Evolutionary conservation across 1,140 invertebrate genomes (phyloP).

Genomic region (Saccostrea echinata): DNA sequence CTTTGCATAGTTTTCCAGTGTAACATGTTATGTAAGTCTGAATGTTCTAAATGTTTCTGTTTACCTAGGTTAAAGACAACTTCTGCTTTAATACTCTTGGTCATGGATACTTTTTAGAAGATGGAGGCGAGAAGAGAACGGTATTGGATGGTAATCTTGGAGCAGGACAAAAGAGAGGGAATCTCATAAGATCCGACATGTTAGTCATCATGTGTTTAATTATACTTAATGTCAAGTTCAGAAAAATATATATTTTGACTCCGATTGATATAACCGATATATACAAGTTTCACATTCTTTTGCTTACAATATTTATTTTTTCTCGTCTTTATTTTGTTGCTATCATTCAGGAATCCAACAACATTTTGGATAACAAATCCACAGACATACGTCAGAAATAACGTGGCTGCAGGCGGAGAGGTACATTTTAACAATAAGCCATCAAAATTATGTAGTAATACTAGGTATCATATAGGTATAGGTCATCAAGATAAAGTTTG

Average conservation of each 20-base stretch:
- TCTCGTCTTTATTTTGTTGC: neutral
- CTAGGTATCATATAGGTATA: too few relatives aligned
- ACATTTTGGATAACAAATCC: slow-evolving; percentile 62
- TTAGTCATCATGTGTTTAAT: slow-evolving; percentile 1
- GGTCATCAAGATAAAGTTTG: too few relatives aligned
- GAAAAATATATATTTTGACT: too few relatives aligned
- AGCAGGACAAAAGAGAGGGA: slow-evolving; percentile 41
- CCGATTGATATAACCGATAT: too few relatives aligned
- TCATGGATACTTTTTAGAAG: slow-evolving; percentile 72
- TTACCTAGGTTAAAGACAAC: slow-evolving; percentile 62
- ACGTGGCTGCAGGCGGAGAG: slow-evolving; percentile 58
- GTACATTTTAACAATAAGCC: slow-evolving; percentile 27
- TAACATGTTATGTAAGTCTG: too few relatives aligned
- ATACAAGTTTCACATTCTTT: neutral
- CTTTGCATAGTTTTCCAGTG: too few relatives aligned
- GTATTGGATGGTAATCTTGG: slow-evolving; percentile 67
- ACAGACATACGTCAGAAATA: slow-evolving; percentile 49
- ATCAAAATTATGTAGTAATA: too few relatives aligned
- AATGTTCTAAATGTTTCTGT: neutral
- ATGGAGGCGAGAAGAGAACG: slow-evolving; percentile 69
- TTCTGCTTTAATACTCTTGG: slow-evolving; percentile 67
- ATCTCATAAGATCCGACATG: slow-evolving; percentile 51
- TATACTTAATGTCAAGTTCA: too few relatives aligned
- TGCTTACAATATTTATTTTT: neutral
- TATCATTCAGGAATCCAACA: slow-evolving; percentile 41